A percentile compares a stretch with the other conserved stretches of the same genome.
Conservation (phyloP, 2,113 vertebrate genomes). For the Ahaetulla prasina region DNA sequence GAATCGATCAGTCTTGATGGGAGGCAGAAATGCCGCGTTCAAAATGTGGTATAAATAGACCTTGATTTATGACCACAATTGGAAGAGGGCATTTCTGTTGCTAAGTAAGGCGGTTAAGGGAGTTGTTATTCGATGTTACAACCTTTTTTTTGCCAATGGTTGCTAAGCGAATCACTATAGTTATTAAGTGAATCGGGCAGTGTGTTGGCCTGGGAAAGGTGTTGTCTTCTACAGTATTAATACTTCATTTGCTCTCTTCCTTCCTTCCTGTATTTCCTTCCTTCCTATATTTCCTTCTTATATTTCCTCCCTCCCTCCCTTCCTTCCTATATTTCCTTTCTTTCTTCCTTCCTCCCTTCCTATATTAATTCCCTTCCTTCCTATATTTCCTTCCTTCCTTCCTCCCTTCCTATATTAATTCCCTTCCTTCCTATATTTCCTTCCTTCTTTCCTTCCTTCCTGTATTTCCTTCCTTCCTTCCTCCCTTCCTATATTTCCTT, state of each 20-base stretch:
- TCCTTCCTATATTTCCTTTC: accelerated
- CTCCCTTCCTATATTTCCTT: too few species aligned
- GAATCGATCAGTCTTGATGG: too few species aligned
- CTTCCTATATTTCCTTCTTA: not conserved
- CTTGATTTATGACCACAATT: not conserved
- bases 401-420: too few species aligned
- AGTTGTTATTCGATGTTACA: not conserved
- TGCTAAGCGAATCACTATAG: not conserved
- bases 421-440: too few species aligned
- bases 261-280: not conserved
- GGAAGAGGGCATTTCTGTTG: not conserved
- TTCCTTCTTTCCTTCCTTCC: too few species aligned
- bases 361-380: too few species aligned
- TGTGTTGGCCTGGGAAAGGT: not conserved
- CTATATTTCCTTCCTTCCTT: too few species aligned
- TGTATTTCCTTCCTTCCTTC: too few species aligned
- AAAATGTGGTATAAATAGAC: not conserved
- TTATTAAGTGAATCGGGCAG: not conserved
- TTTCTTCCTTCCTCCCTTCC: too few species aligned
- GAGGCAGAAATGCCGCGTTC: too few species aligned
- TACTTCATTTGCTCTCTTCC: not conserved
- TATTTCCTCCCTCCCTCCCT: too few species aligned
- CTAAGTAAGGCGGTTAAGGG: not conserved
- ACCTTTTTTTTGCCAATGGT: not conserved
- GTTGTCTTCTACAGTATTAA: not conserved